Conservation (phyloP, 2,113 vertebrate genomes). For the Mola mola region DNA sequence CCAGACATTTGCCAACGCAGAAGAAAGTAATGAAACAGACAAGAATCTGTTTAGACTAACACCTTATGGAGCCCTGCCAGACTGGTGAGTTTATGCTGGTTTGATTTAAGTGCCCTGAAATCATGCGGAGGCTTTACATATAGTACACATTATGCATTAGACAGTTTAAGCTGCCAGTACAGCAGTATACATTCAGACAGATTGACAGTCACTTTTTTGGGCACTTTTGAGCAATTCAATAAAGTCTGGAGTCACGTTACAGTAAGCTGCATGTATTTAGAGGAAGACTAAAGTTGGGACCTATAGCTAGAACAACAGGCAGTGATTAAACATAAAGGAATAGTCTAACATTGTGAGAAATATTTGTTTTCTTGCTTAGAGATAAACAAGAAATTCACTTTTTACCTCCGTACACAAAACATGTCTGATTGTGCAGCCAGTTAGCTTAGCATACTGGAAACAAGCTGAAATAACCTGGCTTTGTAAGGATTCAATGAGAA, state of each 20-base stretch:
- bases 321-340: no score
- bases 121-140: background rate
- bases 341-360: no score
- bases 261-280: no score
- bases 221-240: slow-evolving; percentile 13
- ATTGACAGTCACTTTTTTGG: background rate
- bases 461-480: no score
- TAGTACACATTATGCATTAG: background rate
- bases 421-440: no score
- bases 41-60: slow-evolving; percentile 76
- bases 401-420: no score
- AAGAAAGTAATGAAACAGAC: slow-evolving; percentile 48
- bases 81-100: slow-evolving; percentile 75
- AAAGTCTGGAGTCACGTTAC: slow-evolving; percentile 1
- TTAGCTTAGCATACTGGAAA: no score
- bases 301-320: no score
- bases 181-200: background rate
- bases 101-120: background rate
- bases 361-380: no score
- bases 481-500: no score
- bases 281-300: no score
- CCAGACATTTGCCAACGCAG: slow-evolving; percentile 33
- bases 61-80: slow-evolving; percentile 78
- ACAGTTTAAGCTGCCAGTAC: background rate
- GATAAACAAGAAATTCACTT: no score